phyloP scores from a whole-genome alignment of 2,113 vertebrate genomes.

The Oceanodroma tethys region DNA sequence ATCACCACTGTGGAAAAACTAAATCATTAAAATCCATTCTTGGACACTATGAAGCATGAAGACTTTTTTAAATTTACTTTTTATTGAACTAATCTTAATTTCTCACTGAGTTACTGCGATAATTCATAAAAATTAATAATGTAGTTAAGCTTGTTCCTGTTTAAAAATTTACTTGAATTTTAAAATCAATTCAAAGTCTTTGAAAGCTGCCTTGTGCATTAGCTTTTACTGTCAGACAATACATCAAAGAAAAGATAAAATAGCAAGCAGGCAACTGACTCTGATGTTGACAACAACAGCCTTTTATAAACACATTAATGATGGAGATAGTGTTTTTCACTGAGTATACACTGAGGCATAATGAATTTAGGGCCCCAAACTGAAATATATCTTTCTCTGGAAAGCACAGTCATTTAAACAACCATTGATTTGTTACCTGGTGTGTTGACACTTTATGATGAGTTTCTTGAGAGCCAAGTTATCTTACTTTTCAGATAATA shows the following conservation, averaged over 20 bases:
- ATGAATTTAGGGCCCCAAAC: conserved; percentile 58
- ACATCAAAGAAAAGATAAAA: conserved; percentile 41
- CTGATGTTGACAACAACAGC: conserved; percentile 31
- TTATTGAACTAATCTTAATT: not conserved
- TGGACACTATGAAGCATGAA: not conserved
- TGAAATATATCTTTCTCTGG: conserved; percentile 54
- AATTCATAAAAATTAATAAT: conserved; percentile 38
- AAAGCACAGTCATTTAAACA: conserved; percentile 57
- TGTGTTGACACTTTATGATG: conserved; percentile 50
- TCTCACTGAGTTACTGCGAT: not conserved
- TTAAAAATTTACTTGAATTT: conserved; percentile 42
- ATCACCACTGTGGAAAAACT: not conserved
- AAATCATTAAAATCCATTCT: not conserved
- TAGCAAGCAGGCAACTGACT: not conserved
- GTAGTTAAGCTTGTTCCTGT: not conserved
- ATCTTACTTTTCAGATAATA: conserved; percentile 49
- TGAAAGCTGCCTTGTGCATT: not conserved
- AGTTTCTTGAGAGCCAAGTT: conserved; percentile 12
- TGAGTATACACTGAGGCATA: conserved; percentile 48
- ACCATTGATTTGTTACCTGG: conserved; percentile 56
- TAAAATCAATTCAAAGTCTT: conserved; percentile 29
- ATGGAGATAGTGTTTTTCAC: conserved; percentile 44
- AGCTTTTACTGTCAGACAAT: conserved; percentile 56
- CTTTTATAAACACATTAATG: conserved; percentile 70
- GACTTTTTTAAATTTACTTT: not conserved